phyloP scores from a whole-genome alignment of 2,797 vertebrate genomes.

The Hydrocynus forskahlii region DNA sequence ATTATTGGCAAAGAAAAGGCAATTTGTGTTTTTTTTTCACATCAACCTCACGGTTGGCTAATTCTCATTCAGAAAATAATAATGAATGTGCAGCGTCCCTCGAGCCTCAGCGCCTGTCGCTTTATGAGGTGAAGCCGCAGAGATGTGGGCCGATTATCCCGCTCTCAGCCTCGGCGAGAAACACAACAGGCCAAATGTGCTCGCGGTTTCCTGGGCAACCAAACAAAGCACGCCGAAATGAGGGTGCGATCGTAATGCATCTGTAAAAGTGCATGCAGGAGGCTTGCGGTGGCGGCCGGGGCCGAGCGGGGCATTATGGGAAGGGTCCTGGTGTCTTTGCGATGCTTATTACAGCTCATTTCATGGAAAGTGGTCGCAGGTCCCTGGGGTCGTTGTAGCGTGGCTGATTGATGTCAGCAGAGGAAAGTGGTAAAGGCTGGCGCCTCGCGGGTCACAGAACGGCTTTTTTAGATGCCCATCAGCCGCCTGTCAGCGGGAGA shows the following conservation, averaged over 20 bases:
- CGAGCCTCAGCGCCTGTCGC: not conserved
- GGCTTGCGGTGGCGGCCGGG: not conserved
- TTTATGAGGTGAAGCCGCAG: constrained; percentile 13
- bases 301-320: not conserved
- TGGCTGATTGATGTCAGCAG: constrained; percentile 46
- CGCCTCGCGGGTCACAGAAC: constrained; percentile 23
- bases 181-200: constrained; percentile 34
- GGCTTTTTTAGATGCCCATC: constrained; percentile 13
- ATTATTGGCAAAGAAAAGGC: not conserved
- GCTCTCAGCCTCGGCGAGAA: constrained; percentile 22
- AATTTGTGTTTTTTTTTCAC: not conserved
- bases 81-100: not conserved
- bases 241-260: constrained; percentile 9
- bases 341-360: constrained; percentile 36
- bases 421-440: constrained; percentile 19
- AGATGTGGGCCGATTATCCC: constrained; percentile 24
- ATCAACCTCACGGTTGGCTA: not conserved
- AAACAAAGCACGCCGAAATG: constrained; percentile 35
- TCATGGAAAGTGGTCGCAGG: constrained; percentile 12
- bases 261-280: constrained; percentile 2
- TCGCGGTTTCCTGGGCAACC: constrained; percentile 35
- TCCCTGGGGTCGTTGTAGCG: not conserved
- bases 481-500: constrained; percentile 35
- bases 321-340: constrained; percentile 3
- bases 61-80: not conserved